Conservation (phyloP, 2,797 vertebrate genomes). For the Mormyrus hasselquistii region DNA sequence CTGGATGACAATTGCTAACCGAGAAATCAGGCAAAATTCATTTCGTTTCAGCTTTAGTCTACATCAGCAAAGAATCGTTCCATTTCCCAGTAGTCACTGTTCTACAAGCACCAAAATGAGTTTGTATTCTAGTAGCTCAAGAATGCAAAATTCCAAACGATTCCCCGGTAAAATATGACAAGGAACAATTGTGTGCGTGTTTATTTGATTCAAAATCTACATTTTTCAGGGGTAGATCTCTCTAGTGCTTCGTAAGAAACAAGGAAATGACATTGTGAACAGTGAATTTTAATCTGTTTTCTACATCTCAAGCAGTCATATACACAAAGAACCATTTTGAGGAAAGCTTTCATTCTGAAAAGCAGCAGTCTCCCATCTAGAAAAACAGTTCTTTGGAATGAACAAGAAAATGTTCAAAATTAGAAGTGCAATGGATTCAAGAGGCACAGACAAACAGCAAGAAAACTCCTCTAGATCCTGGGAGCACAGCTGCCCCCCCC, state of each 20-base stretch:
- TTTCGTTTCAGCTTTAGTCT: not conserved
- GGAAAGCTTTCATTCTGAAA: conserved; percentile 19
- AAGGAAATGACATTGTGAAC: conserved; percentile 16
- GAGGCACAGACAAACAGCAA: conserved; percentile 12
- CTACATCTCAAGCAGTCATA: conserved; percentile 27
- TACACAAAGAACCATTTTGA: conserved; percentile 8
- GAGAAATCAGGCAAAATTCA: not conserved
- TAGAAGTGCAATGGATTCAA: conserved; percentile 24
- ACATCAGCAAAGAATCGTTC: not conserved
- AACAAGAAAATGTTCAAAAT: conserved; percentile 2
- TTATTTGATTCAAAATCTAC: not conserved
- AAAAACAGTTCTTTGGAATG: conserved; percentile 26
- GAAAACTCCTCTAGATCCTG: not conserved
- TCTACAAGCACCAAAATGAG: not conserved
- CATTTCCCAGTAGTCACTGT: not conserved
- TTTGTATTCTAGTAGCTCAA: not conserved
- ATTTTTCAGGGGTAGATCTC: not conserved
- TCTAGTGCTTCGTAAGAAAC: not conserved
- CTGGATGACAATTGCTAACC: not conserved
- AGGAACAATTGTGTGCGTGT: not conserved
- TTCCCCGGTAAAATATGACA: not conserved
- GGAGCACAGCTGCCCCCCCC: not conserved
- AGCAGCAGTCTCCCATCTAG: conserved; percentile 14
- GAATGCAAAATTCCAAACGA: not conserved
- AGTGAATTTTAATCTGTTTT: conserved; percentile 29